phyloP scores from a whole-genome alignment of 1,140 invertebrate genomes.

The Caerostris darwini region DNA sequence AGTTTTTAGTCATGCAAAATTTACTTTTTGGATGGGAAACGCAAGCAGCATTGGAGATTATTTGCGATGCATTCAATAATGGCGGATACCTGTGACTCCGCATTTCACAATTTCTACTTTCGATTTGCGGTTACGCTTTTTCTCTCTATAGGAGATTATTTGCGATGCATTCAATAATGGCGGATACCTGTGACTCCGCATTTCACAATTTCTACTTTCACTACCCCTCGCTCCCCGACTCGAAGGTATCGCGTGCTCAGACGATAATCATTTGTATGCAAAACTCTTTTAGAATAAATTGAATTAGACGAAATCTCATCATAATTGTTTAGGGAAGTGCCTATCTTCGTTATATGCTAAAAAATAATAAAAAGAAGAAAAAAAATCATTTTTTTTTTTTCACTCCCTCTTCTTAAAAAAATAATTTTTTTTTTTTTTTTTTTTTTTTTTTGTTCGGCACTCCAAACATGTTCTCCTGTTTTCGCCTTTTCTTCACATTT shows the following conservation, averaged over 20 bases:
- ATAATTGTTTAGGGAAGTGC: slow-evolving; percentile 76
- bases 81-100: not conserved
- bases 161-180: slow-evolving; percentile 12
- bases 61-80: not conserved
- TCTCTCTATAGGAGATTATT: too few species aligned
- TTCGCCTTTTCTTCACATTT: slow-evolving; percentile 40
- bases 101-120: not conserved
- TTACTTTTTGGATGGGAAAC: too few species aligned
- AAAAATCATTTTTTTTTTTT: slow-evolving; percentile 9
- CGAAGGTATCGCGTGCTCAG: slow-evolving; percentile 68
- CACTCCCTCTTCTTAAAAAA: not conserved
- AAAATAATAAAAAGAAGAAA: slow-evolving; percentile 38
- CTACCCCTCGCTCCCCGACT: not conserved
- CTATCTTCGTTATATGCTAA: slow-evolving; percentile 62
- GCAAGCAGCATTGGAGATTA: too few species aligned
- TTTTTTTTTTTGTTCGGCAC: slow-evolving; percentile 24
- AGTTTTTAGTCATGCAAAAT: too few species aligned
- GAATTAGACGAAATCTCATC: slow-evolving; percentile 77
- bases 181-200: not conserved
- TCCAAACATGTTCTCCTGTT: not conserved
- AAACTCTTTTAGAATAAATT: slow-evolving; percentile 77
- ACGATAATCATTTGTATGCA: slow-evolving; percentile 77
- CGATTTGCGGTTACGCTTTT: too few species aligned
- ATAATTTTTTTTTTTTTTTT: not conserved
- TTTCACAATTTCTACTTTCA: not conserved